Base-by-base conservation (phyloP, 2,797 vertebrate species). In the Bucorvus abyssinicus region DNA sequence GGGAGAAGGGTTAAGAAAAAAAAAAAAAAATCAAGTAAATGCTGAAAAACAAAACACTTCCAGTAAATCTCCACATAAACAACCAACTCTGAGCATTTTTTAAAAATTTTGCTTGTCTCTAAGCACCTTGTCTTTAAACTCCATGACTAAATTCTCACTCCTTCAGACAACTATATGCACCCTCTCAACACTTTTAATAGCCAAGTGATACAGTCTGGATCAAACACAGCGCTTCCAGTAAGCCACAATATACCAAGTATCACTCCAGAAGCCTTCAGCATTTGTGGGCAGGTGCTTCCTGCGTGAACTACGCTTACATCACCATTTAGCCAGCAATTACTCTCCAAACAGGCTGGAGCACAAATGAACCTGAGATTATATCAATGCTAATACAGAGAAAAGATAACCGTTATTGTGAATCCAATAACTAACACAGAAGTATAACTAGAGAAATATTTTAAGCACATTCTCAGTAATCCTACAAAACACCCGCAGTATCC, bases 341-440 rank as follows among this genome's bases (percentile, higher is more conserved):
- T 61, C 87, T 85, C 73, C 57, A 44, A 89, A 61, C 55, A 75
- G 65, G 61, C 82, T 75, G 38, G 65, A 74, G 92, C 45, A 53
- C 75, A 81, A 89, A 82, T 65, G 82, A 83, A 92, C 61, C 89
- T 61, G 53, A 44, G 75, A 95, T 84, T 87, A 84, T 55, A 36
- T 55, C 85, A 85, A 92, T 26, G 76, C 57, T 63, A 75, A 93
- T 26, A 60, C n/a, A 67, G 88, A 80, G 55, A 29, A 57, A 83
- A 94, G 63, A 53, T 16, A 76, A 57, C 60, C 38, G 24, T 56
- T 74, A 57, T 45, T 36, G 19, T 1, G 12, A 83, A 80, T 21
- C 67, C 45, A 50, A 5, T 4, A 26, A 42, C 23, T 57, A 30
- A 69, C 38, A 65, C 27, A 74, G 63, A 40, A 73, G 38, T 21